Evolutionary conservation across 2,113 vertebrate species (phyloP), one percentile per base, ranked within the genome.

Genomic region (Spilogale gracilis): DNA sequence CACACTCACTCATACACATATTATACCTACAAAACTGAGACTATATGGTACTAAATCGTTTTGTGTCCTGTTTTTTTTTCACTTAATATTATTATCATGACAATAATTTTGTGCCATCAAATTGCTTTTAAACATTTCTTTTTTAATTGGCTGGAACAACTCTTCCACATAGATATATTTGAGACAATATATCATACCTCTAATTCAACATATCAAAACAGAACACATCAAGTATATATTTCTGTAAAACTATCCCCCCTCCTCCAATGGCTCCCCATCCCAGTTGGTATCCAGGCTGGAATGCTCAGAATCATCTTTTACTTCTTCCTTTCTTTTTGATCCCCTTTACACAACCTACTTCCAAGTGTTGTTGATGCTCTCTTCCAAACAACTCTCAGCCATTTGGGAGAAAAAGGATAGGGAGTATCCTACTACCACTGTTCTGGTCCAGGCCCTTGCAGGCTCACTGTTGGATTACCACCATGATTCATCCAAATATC

Each of bases 91-190:
- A 38, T 56, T 84, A 65, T n/a, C 43, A 86, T 73, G 60, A 95
- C 30, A 61, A 83, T 89, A 94, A 87, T 92, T 54, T 86, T 38
- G 2, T 43, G 13, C 71, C 52, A 94, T 78, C 21, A 76, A 94
- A 85, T 84, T 91, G 79, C 45, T n/a, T 65, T 92, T 85, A 81
- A 91, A 96, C 85, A n/a, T 91, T 89, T 97, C 58, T 82, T 94
- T 94, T 94, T 82, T 95, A 82, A 73, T 86, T 83, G 48, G 54
- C 27, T 78, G 18, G 27, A 89, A 86, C 30, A 54, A 81, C 78
- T 60, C 85, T 95, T 90, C 56, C 80, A 87, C 23, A 63, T 58
- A 86, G 65, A 78, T 89, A 21, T 82, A 86, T 48, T 74, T 52
- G 18, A 81, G 78, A 82, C 50, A 81, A 27, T 74, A 52, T 74